These are phyloP conservation scores for Drosophila ananassae DNA, from an alignment of 1,140 invertebrate genomes.

Conservation along the genomic window DNA sequence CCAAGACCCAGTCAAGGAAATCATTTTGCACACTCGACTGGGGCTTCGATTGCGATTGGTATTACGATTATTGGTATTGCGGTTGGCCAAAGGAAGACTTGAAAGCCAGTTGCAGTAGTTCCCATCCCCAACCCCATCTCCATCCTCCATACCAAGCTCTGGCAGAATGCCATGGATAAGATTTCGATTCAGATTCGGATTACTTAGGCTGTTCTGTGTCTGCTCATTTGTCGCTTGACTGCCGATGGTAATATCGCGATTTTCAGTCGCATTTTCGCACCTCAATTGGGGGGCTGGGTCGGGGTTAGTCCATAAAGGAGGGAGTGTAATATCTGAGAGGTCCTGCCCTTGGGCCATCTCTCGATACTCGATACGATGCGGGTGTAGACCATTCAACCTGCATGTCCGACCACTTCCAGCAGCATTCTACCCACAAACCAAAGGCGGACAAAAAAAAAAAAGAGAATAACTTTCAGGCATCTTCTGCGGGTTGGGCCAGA, in stretches of 20 bases:
- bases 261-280: slow-evolving; percentile 25
- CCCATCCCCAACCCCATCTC: slow-evolving; percentile 16
- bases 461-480: neutral
- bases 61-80: neutral
- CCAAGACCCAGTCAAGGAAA: slow-evolving; percentile 48
- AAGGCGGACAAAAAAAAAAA: too few relatives aligned
- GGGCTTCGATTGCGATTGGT: slow-evolving; percentile 56
- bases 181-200: slow-evolving; percentile 15
- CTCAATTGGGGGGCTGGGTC: neutral
- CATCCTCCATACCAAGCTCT: neutral
- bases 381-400: slow-evolving; percentile 28
- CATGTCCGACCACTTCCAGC: slow-evolving; percentile 20
- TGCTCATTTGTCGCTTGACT: slow-evolving; percentile 78
- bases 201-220: slow-evolving; percentile 29
- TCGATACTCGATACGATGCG: slow-evolving; percentile 16
- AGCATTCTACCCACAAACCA: slow-evolving; percentile 6
- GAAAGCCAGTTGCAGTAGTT: slow-evolving; percentile 11
- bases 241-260: slow-evolving; percentile 19
- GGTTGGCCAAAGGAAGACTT: neutral
- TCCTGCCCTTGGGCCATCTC: slow-evolving; percentile 6
- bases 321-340: neutral
- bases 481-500: slow-evolving; percentile 27
- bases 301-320: too few relatives aligned
- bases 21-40: slow-evolving; percentile 72
- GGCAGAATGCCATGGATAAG: neutral